Base-by-base conservation (phyloP, 92 coral and sea anemone genomes). In the Epizoanthus scotinus region DNA sequence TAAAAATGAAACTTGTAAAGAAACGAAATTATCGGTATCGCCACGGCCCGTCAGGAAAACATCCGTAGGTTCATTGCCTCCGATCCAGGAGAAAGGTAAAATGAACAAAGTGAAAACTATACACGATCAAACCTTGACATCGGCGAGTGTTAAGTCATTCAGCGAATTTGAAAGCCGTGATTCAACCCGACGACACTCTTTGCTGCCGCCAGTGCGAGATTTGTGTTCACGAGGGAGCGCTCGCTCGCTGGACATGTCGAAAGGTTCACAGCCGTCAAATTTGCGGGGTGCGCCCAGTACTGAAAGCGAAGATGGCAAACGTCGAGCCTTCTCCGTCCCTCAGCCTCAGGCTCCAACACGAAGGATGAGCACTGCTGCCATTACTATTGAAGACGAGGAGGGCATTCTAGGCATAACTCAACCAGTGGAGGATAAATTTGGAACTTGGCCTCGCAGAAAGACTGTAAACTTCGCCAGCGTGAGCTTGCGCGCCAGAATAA, bases 191-290 rank as follows among this genome's bases (percentile, higher is more conserved):
- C 20, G 50, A 21, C 12, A 49, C 20, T 29, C 66, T 19, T 29
- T 56, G 53, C 57, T 74, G 9, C 79, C 79, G 29, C 79, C 79
- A 10, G 66, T 57, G 2, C 79, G 66, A 17, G 79, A 57, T 74
- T 18, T 74, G 34, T 57, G 17, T 58, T 74, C 79, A 29, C 36
- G 66, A 19, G 64, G 79, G 10, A 74, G 79, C 31, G 29, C 79
- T 17, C 54, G 67, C 14, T 74, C 79, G 26, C 62, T 57, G 22
- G 50, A 34, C 29, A 8, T 26, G 0, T 19, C 66, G n/a, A 56
- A 56, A 50, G 20, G 53, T 64, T 73, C 66, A 12, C 28, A 27
- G 47, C 57, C 79, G 34, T 56, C 66, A 53, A 19, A 18, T n/a
- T 38, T 8, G 25, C 67, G 36, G 25, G 50, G 14, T 0, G 40